A percentile compares a stretch with the other conserved stretches of the same genome.
phyloP scores from a whole-genome alignment of 2,888 invertebrate species.

The Eurois occulta region DNA sequence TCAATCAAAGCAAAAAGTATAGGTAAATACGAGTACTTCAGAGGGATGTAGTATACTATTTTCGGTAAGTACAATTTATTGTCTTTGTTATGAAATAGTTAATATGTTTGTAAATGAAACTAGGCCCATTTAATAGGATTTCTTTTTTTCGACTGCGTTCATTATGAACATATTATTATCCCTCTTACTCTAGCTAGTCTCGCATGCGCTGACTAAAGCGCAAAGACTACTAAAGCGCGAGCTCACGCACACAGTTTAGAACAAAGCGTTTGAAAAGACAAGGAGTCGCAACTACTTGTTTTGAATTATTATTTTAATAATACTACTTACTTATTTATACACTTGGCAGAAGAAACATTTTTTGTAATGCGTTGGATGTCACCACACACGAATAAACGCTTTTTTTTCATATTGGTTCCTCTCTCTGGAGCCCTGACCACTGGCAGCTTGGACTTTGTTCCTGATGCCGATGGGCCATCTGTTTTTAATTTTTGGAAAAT shows the following conservation, averaged over 20 bases:
- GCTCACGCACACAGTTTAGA: background rate
- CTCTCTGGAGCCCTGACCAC: no score
- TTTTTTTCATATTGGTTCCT: no score
- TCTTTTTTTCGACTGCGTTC: background rate
- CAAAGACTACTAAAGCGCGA: no score
- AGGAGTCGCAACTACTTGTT: background rate
- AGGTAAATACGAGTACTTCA: background rate
- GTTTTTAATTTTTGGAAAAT: no score
- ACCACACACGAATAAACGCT: no score
- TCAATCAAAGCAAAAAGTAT: constrained; percentile 4
- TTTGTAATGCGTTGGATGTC: no score
- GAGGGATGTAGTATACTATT: background rate
- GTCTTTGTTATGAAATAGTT: background rate
- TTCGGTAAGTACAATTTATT: constrained; percentile 24
- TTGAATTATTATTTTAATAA: background rate
- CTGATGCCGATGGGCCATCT: no score
- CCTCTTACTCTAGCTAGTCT: background rate
- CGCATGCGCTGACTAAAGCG: no score
- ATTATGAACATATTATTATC: background rate
- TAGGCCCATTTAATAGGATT: background rate
- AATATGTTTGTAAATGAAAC: background rate
- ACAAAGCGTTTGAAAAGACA: background rate
- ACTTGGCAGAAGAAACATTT: no score
- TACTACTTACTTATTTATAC: no score
- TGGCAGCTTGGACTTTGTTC: no score